phyloP scores from a whole-genome alignment of 2,797 vertebrate species.

The Delichon dasypus region DNA sequence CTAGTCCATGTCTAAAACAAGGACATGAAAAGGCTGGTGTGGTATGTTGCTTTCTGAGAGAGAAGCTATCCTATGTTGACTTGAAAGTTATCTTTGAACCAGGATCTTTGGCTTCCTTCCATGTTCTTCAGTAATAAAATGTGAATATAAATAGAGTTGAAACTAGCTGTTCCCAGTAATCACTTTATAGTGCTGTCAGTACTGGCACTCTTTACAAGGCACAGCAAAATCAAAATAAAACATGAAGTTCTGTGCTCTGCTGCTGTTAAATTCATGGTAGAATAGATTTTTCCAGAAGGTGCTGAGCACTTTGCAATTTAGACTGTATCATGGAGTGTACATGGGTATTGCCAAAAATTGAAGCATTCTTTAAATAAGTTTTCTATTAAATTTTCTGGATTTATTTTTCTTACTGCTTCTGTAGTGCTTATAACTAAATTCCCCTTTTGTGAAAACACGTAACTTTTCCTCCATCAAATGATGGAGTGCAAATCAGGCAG shows the following conservation, averaged over 20 bases:
- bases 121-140: conserved; percentile 60
- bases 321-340: not conserved
- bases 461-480: not conserved
- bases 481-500: rapidly evolving
- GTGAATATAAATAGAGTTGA: conserved; percentile 61
- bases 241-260: not conserved
- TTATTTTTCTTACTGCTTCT: not conserved
- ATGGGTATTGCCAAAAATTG: not conserved
- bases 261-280: not conserved
- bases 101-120: conserved; percentile 55
- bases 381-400: not conserved
- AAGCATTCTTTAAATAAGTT: not conserved
- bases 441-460: not conserved
- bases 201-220: not conserved
- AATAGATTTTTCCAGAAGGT: not conserved
- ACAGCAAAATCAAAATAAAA: conserved; percentile 4
- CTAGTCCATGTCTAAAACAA: conserved; percentile 40
- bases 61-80: conserved; percentile 18
- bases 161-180: conserved; percentile 30
- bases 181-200: not conserved
- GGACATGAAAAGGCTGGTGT: conserved; percentile 46
- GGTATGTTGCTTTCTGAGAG: conserved; percentile 53
- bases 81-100: conserved; percentile 63
- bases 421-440: not conserved
- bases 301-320: not conserved